Conservation (phyloP, 2,113 vertebrate genomes). For the Xenopus tropicalis region DNA sequence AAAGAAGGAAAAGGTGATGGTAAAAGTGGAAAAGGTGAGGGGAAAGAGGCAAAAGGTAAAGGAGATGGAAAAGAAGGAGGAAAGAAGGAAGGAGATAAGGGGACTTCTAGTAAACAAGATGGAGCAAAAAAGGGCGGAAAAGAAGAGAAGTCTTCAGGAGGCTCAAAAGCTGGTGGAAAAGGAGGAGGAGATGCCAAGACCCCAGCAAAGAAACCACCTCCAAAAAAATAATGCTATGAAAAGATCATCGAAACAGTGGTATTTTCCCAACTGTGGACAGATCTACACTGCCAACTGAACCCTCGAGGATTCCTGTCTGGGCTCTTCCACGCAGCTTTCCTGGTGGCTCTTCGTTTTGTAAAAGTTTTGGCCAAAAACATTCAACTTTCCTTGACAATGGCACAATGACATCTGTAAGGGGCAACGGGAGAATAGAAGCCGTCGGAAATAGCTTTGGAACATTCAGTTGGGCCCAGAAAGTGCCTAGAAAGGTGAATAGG, state of each 20-base stretch:
- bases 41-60: slow-evolving; percentile 11
- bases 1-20: slow-evolving; percentile 49
- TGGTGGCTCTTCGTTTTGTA: background rate
- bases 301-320: background rate
- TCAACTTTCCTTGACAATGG: too few relatives aligned
- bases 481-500: too few relatives aligned
- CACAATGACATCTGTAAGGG: too few relatives aligned
- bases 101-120: background rate
- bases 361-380: background rate
- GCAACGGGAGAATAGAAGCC: too few relatives aligned
- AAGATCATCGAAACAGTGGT: background rate
- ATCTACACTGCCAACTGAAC: slow-evolving; percentile 1
- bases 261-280: background rate
- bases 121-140: slow-evolving; percentile 23
- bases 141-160: slow-evolving; percentile 16
- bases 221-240: slow-evolving; percentile 47
- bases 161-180: slow-evolving; percentile 31
- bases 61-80: background rate
- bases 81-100: background rate
- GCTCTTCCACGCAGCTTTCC: background rate
- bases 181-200: slow-evolving; percentile 44
- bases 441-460: too few relatives aligned
- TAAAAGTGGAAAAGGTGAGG: slow-evolving; percentile 14
- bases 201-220: slow-evolving; percentile 44
- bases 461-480: too few relatives aligned